phyloP scores from a whole-genome alignment of 2,113 vertebrate genomes.

The Ptychochromis oligacanthus region DNA sequence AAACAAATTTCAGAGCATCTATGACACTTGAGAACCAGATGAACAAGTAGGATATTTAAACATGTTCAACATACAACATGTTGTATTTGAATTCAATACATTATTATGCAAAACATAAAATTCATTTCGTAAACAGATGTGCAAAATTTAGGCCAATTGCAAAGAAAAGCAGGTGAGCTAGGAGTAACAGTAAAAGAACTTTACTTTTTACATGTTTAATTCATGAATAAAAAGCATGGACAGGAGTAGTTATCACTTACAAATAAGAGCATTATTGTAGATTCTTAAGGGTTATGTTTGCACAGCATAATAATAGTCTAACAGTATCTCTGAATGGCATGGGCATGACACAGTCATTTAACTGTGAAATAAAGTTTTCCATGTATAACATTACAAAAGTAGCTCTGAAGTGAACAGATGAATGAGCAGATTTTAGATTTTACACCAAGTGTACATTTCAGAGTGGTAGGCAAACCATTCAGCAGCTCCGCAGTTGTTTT shows the following conservation, averaged over 20 bases:
- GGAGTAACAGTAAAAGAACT: background rate
- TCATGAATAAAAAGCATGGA: constrained; percentile 1
- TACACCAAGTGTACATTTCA: constrained; percentile 45
- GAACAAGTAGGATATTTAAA: background rate
- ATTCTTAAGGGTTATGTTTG: background rate
- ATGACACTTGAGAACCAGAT: background rate
- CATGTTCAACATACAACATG: background rate
- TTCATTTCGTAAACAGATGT: background rate
- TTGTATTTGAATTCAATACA: constrained; percentile 3
- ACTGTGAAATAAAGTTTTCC: constrained; percentile 57
- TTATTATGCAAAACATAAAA: constrained; percentile 18
- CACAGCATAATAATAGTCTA: background rate
- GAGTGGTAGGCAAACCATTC: constrained; percentile 54
- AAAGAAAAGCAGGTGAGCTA: constrained; percentile 4
- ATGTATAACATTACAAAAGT: constrained; percentile 40
- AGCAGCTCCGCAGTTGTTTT: constrained; percentile 59
- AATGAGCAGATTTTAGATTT: constrained; percentile 66
- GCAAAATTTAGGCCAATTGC: constrained; percentile 13
- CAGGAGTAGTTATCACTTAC: background rate
- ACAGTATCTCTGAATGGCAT: constrained; percentile 7
- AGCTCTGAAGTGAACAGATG: constrained; percentile 58
- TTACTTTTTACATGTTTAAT: background rate
- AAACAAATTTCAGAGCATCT: constrained; percentile 29
- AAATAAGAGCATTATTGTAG: background rate
- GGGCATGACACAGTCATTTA: constrained; percentile 37